Conservation (phyloP, 2,888 invertebrate species). For the Empis livida region DNA sequence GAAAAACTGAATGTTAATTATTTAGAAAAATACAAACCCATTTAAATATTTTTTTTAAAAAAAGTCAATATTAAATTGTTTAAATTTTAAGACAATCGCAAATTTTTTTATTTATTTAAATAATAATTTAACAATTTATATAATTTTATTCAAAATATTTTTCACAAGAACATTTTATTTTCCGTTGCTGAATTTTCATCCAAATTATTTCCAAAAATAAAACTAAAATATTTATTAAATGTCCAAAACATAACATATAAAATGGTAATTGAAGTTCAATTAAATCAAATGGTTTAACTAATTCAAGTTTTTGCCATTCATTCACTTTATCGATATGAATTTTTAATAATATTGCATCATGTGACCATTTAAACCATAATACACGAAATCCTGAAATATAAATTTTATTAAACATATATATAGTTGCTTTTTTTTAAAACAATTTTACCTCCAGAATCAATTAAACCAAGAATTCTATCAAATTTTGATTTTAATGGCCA, state of each 20-base stretch:
- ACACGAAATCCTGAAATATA: conserved; percentile 15
- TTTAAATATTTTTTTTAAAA: no score
- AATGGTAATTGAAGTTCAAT: conserved; percentile 21
- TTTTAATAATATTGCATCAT: not conserved
- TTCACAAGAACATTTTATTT: no score
- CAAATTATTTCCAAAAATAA: not conserved
- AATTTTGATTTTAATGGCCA: conserved; percentile 29
- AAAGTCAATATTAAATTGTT: no score
- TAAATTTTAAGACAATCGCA: no score
- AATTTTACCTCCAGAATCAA: conserved; percentile 8
- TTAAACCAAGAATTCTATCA: conserved; percentile 6
- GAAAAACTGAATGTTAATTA: no score
- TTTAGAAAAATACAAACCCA: no score
- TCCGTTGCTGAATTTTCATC: no score
- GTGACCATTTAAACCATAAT: not conserved
- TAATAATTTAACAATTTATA: no score
- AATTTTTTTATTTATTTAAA: no score
- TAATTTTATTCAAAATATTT: no score
- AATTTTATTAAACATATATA: no score
- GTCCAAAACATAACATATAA: conserved; percentile 16
- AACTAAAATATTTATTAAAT: not conserved
- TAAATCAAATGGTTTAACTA: conserved; percentile 9
- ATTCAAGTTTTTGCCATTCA: not conserved
- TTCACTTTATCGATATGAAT: not conserved
- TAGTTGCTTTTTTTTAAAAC: not conserved